phyloP scores from a whole-genome alignment of 2,113 vertebrate genomes.

The Nanorana parkeri region DNA sequence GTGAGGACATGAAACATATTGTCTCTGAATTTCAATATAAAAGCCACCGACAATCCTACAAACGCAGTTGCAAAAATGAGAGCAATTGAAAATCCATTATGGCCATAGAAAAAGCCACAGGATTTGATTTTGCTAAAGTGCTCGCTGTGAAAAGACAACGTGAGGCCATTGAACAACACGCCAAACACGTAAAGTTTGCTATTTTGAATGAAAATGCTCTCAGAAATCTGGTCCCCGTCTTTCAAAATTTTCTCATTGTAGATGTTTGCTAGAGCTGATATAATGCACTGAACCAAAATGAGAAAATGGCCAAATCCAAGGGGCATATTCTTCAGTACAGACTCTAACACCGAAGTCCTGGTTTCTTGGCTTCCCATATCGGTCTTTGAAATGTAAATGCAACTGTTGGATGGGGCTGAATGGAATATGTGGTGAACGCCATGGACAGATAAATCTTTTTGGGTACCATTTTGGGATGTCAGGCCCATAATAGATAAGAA shows the following conservation, averaged over 20 bases:
- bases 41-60: slow-evolving; percentile 92
- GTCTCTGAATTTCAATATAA: slow-evolving; percentile 96
- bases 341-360: neutral
- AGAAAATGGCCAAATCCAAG: slow-evolving; percentile 88
- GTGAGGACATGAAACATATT: slow-evolving; percentile 99
- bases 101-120: slow-evolving; percentile 92
- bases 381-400: slow-evolving; percentile 74
- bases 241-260: slow-evolving; percentile 99
- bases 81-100: slow-evolving; percentile 85
- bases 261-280: slow-evolving; percentile 94
- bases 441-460: slow-evolving; percentile 73
- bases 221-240: slow-evolving; percentile 84
- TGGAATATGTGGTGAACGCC: slow-evolving; percentile 78
- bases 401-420: slow-evolving; percentile 85
- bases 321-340: slow-evolving; percentile 73
- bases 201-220: slow-evolving; percentile 96
- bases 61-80: slow-evolving; percentile 92
- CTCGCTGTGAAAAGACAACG: slow-evolving; percentile 76
- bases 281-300: slow-evolving; percentile 90
- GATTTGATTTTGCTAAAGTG: slow-evolving; percentile 78
- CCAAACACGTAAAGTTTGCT: slow-evolving; percentile 92
- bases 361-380: slow-evolving; percentile 69
- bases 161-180: slow-evolving; percentile 88
- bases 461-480: slow-evolving; percentile 77
- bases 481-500: slow-evolving; percentile 92